phyloP scores from a whole-genome alignment of 2,797 vertebrate species.

The Ataeniobius toweri region DNA sequence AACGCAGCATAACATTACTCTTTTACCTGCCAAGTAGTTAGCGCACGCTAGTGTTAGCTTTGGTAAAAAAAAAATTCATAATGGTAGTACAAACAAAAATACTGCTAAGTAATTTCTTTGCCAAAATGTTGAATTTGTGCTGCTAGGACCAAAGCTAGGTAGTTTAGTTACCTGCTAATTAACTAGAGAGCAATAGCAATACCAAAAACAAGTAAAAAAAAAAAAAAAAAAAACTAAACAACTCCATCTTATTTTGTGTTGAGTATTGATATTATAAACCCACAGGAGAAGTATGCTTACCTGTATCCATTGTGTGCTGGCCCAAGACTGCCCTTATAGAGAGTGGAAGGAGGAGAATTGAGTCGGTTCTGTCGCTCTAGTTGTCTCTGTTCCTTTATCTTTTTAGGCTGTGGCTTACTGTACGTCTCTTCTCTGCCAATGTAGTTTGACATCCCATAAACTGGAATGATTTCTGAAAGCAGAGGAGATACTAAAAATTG shows the following conservation, averaged over 20 bases:
- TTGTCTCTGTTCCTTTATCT: conserved; percentile 89
- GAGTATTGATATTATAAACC: not conserved
- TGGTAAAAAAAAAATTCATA: no score
- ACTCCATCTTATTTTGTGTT: not conserved
- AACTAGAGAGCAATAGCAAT: no score
- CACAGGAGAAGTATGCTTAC: conserved; percentile 69
- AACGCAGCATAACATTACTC: no score
- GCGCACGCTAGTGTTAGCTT: no score
- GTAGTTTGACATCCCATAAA: conserved; percentile 95
- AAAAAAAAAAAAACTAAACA: not conserved
- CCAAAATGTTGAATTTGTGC: no score
- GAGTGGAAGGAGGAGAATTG: conserved; percentile 90
- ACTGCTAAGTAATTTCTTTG: no score
- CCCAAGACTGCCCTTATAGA: conserved; percentile 88
- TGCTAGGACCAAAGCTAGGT: no score
- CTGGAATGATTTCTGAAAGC: conserved; percentile 91
- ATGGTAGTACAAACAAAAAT: no score
- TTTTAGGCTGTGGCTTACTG: conserved; percentile 94
- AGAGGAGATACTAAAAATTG: conserved; percentile 5
- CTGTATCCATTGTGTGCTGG: conserved; percentile 90
- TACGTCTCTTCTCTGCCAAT: conserved; percentile 93
- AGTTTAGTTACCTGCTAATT: no score
- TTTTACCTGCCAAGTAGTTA: no score
- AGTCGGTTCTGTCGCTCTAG: conserved; percentile 94
- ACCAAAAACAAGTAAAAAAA: not conserved